These are phyloP conservation scores for Morone chrysops DNA, from an alignment of 2,113 vertebrate genomes.

Conservation along the genomic window DNA sequence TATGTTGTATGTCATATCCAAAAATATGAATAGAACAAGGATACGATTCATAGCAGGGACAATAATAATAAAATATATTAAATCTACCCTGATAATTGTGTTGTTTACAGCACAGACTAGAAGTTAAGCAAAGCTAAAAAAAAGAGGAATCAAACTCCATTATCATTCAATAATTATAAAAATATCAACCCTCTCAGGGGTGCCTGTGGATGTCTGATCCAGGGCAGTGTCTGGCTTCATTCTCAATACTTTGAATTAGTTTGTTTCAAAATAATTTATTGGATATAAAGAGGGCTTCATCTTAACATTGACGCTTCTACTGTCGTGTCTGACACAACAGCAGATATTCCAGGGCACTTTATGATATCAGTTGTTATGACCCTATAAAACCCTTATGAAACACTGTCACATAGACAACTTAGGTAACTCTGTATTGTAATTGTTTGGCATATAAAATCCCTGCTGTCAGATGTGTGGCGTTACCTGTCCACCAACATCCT, in stretches of 20 bases:
- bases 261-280: neutral
- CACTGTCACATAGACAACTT: neutral
- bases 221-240: no score
- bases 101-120: neutral
- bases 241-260: no score
- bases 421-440: neutral
- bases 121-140: neutral
- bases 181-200: neutral
- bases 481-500: neutral
- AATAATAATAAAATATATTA: no score
- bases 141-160: neutral
- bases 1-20: no score
- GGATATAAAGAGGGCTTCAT: neutral
- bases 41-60: no score
- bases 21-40: no score
- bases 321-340: neutral
- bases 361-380: neutral
- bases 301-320: neutral
- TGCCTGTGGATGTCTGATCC: neutral
- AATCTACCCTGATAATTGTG: neutral
- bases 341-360: neutral
- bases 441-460: slow-evolving; percentile 7
- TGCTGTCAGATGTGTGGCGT: neutral
- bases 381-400: slow-evolving; percentile 9
- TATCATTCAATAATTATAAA: neutral